Base-by-base conservation (phyloP, 2,113 vertebrate species). In the Corythaixoides concolor region DNA sequence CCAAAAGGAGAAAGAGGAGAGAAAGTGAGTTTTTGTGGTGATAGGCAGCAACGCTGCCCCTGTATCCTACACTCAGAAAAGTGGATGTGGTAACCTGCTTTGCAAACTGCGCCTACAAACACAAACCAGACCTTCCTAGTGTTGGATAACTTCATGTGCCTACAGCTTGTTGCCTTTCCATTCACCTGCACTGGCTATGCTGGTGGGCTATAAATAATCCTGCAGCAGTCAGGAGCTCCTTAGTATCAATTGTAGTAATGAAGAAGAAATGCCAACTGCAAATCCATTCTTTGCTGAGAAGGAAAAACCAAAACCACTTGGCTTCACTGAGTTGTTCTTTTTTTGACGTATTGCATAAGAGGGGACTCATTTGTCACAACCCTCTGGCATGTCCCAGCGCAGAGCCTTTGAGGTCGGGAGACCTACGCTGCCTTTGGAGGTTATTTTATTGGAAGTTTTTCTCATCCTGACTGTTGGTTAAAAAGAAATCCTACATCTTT, bases 1-100 rank as follows among this genome's bases (percentile, higher is more conserved):
- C 98, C 97, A 62, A 99, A 99, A 97, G 99, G 99, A 62, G 99
- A 99, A 82, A 98, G 98, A 96, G 99, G 99, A 82, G 99, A 99
- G 94, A 99, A 99, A 98, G 99, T 99, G 80, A 92, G 98, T 95
- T 41, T 78, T 64, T 26, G 37, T 77, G 79, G 9, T 62, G 32
- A 45, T 5, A 3, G 73, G 45, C 45, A 45, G 15, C 47, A 66
- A 13, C 9, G 4, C 22, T 53, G 12, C n/a, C 72, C 12, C 18
- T 60, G 35, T 55, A 37, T 45, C 62, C 43, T 8, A 11, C 19
- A 3, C 63, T 76, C 49, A 5, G 18, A 82, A 39, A 30, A 37
- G 16, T 8, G 58, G 32, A 8, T 26, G 53, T 58, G 39, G 50
- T 58, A 15, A 64, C 8, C 4, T 73, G 37, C 26, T 45, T 39